Evolutionary conservation across 2,797 vertebrate species (phyloP), one percentile per base, ranked within the genome.

Genomic region (Miichthys miiuy): DNA sequence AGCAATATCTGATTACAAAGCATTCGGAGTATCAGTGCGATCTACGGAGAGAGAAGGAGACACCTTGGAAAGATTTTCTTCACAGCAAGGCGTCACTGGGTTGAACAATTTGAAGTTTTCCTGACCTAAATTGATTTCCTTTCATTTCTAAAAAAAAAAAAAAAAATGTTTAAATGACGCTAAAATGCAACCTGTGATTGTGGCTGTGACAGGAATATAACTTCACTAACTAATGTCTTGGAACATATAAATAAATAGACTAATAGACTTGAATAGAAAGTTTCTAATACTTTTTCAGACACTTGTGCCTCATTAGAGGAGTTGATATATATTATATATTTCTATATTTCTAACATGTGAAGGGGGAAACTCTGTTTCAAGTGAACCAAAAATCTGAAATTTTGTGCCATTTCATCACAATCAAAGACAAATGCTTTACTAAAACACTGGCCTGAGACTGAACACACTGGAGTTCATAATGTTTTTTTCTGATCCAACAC

Each of bases 1-100:
- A 85, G 72, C 30, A 47, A 75, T 69, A 85, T 83, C 77, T 79
- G 78, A 85, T 81, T 79, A 85, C 74, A 75, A 60, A 79, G 50
- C 66, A 70, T 57, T 54, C 44, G 4, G n/a, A 69, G 46, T 46
- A 62, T 79, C 72, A 47, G 52, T 6, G n/a, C 8, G 25, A 75
- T 69, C 14, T 8, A 46, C 30, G 61, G 46, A 57, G 30, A 54
- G 65, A 75, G 51, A 67, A 55, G 47, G 58, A 72, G 61, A 76
- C 67, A 47, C 61, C 44, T 17, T 72, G 57, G 3, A 77, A 75
- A 73, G 13, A 61, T 63, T 44, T 78, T 65, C 69, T 30, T 30
- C 65, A 27, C 51, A 51, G 58, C 20, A 1, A 60, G 66, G 46
- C 68, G 71, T 83, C 64, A 38, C 34, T 66, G 56, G 51, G 51